Evolutionary conservation across 2,888 invertebrate genomes (phyloP), one percentile per base, ranked within the genome.

Genomic region (Coelogynopora nodosa): DNA sequence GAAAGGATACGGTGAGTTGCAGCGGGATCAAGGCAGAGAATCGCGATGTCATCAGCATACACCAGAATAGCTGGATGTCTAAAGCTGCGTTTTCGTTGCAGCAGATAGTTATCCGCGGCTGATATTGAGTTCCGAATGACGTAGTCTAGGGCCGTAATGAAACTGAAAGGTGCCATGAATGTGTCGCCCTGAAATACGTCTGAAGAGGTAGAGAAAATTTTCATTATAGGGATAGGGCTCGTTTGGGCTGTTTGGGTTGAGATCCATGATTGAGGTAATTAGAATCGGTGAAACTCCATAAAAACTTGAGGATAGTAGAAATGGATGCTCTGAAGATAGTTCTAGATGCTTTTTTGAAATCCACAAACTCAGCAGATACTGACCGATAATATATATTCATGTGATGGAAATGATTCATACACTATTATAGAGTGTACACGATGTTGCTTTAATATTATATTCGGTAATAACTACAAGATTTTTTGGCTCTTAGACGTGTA

Each of bases 111-210:
- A 67, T 84, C 84, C 27, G 26, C 31, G 26, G 28, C 31, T 0
- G 49, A 67, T 5, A 84, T n/a, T 0, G 13, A 26, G 29, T 18
- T 30, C 0, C 31, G 31, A 29, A 84, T 23, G n/a, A 84, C 84
- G 31, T 84, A 84, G 84, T 84, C 84, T 67, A 84, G 49, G 18
- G 31, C 84, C 84, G 30, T 29, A 31, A 84, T 28, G 27, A 84
- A 84, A 26, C 5, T 5, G 23, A 74, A 74, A n/a, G 18, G 27
- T 13, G 74, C 74, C 74, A 74, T 49, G 49, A 49, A 67, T 67
- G 30, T 84, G 84, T 84, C 84, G 2, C 82, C 82, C 26, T 82
- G 82, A 0, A 82, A 30, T 29, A 82, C 82, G 26, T 28, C 82
- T 1, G 82, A 82, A n/a, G 30, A 30, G 1, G 82, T 82, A 30